phyloP scores from a whole-genome alignment of 92 coral and sea anemone genomes.

The Plumapathes pennacea region DNA sequence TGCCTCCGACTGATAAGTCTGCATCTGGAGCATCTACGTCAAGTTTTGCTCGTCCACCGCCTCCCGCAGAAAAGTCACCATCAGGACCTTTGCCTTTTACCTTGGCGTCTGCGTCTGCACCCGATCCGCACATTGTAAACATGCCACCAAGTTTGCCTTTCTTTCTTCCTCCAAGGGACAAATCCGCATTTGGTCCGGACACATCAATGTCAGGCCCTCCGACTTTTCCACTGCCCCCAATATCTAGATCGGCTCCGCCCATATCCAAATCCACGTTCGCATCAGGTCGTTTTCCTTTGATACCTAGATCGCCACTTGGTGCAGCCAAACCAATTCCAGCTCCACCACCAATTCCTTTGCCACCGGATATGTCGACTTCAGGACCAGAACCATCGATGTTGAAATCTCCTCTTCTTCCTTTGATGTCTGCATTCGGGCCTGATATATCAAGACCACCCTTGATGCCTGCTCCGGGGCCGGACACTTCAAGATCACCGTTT shows the following conservation, averaged over 20 bases:
- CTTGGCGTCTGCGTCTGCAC: too few species aligned
- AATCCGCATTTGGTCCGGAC: background rate
- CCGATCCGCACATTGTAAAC: background rate
- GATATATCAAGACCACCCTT: background rate
- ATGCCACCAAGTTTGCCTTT: constrained; percentile 10
- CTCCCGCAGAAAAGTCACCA: constrained; percentile 1
- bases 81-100: too few species aligned
- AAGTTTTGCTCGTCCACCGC: too few species aligned
- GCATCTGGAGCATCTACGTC: background rate
- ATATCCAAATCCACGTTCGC: constrained; percentile 4
- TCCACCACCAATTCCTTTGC: background rate
- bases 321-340: constrained; percentile 1
- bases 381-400: constrained; percentile 17
- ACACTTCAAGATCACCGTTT: background rate
- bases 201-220: constrained; percentile 3
- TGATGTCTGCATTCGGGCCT: background rate
- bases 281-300: constrained; percentile 2
- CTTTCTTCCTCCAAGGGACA: too few species aligned
- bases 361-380: constrained; percentile 14
- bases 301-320: constrained; percentile 2
- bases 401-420: background rate
- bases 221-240: background rate
- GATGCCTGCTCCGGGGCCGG: constrained; percentile 2
- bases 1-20: too few species aligned
- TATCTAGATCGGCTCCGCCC: background rate